Base-by-base conservation (phyloP, 2,113 vertebrate species). In the Tretioscincus oriximinensis region DNA sequence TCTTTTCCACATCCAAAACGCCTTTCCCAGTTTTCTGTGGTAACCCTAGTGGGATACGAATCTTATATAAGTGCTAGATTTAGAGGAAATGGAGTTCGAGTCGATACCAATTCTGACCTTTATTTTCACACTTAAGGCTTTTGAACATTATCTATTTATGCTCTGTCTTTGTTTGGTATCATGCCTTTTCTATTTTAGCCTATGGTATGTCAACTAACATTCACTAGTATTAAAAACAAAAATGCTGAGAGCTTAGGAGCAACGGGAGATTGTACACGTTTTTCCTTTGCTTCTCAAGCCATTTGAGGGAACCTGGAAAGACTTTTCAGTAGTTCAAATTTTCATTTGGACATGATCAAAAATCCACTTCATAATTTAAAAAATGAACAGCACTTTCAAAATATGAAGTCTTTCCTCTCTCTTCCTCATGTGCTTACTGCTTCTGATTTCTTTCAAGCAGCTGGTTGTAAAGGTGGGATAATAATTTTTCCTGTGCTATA, bases 141-240 rank as follows among this genome's bases (percentile, higher is more conserved):
- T 51, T 51, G 49, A 9, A 51, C 12, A 51, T 51, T 51, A 51
- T 5, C 9, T 14, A 51, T 49, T 7, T 49, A 6, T 49, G 47
- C n/a, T 26, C 28, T 64, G 28, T 29, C 74, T 74, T 26, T 29
- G 5, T 41, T 20, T 72, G 78, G 7, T 45, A n/a, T 77, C 60
- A 18, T 35, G 14, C 51, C 26, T 77, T 14, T 64, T 11, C n/a
- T n/a, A n/a, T 10, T 63, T 45, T 45, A 71, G 54, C 22, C 54
- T 51, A 29, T 63, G 11, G 77, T 78, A 28, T 58, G 31, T 29
- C 16, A 81, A 74, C 72, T 73, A 61, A 0, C 81, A 18, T 69
- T 78, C 29, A 12, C 75, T 84, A 77, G 77, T 2, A 79, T 1
- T 28, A 35, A 67, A 35, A 67, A 84, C 65, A 71, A n/a, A 45